A percentile compares a stretch with the other conserved stretches of the same genome.
phyloP scores from a whole-genome alignment of 2,113 vertebrate genomes.

The Spea bombifrons region DNA sequence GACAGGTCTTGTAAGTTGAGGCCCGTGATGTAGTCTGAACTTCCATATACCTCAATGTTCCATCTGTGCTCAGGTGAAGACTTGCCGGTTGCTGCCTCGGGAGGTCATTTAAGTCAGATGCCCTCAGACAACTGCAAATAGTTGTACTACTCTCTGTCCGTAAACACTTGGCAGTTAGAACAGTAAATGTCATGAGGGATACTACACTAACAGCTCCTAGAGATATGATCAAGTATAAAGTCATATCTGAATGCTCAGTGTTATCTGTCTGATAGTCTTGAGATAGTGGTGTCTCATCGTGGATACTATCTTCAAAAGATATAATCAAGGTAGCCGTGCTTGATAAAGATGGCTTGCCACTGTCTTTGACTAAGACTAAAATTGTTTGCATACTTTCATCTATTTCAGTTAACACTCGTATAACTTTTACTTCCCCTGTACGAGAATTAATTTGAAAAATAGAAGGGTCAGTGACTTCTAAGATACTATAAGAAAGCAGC shows the following conservation, averaged over 20 bases:
- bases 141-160: constrained; percentile 46
- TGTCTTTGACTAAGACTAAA: constrained; percentile 58
- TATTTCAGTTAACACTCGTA: constrained; percentile 58
- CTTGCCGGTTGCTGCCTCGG: constrained; percentile 79
- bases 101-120: constrained; percentile 61
- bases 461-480: constrained; percentile 59
- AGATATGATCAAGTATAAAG: constrained; percentile 62
- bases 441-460: constrained; percentile 61
- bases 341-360: constrained; percentile 61
- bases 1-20: constrained; percentile 79
- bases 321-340: constrained; percentile 41
- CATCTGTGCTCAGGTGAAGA: constrained; percentile 80
- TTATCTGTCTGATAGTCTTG: constrained; percentile 61
- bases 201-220: constrained; percentile 61
- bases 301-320: constrained; percentile 46
- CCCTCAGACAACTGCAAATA: constrained; percentile 63
- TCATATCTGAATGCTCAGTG: constrained; percentile 60
- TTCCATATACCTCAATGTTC: constrained; percentile 87
- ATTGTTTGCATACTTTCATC: constrained; percentile 61
- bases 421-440: constrained; percentile 65
- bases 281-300: constrained; percentile 64
- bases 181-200: constrained; percentile 58
- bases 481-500: constrained; percentile 64
- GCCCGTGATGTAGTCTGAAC: constrained; percentile 80
- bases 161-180: constrained; percentile 60